These are phyloP conservation scores for Sminthurinus aureus DNA, from an alignment of 2,888 invertebrate species.

Conservation along the genomic window DNA sequence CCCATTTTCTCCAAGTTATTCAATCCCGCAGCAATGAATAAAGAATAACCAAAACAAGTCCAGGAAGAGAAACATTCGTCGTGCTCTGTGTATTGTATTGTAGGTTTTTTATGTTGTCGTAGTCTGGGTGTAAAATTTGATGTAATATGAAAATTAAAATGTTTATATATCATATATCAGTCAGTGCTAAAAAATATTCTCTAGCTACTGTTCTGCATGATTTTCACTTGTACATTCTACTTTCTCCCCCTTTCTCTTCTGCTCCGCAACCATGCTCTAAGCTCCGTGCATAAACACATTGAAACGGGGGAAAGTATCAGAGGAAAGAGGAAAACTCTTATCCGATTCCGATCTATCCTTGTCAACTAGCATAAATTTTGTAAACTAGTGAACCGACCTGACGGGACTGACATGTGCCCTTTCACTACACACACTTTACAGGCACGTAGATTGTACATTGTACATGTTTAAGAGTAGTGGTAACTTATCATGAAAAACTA, in stretches of 20 bases:
- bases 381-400: slow-evolving; percentile 19
- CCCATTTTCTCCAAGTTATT: no score
- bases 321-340: slow-evolving; percentile 2
- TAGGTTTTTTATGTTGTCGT: no score
- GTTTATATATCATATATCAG: no score
- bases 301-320: background rate
- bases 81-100: no score
- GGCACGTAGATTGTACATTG: background rate
- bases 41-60: no score
- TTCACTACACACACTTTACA: background rate
- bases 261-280: no score
- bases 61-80: no score
- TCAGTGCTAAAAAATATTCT: background rate
- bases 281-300: background rate
- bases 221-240: background rate
- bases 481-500: background rate
- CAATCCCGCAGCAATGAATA: no score
- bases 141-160: no score
- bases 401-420: background rate
- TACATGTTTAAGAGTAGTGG: background rate
- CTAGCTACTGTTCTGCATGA: background rate
- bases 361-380: slow-evolving; percentile 21
- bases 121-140: no score
- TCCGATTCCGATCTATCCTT: slow-evolving; percentile 21
- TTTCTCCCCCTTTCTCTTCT: background rate